phyloP scores from a whole-genome alignment of 2,113 vertebrate species.

The Eubucco bourcierii region DNA sequence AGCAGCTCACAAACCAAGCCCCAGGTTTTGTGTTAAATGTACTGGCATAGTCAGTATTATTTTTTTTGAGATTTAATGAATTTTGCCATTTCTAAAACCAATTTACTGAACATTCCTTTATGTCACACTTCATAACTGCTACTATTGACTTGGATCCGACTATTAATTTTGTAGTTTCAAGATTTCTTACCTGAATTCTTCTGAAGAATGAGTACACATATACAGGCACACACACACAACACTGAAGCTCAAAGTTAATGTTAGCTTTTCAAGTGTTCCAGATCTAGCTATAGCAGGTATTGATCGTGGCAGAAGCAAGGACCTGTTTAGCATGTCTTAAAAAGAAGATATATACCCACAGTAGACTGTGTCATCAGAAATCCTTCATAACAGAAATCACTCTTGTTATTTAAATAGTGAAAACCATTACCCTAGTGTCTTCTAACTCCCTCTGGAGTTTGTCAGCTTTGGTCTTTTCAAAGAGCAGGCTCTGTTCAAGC shows the following conservation, averaged over 20 bases:
- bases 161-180: neutral
- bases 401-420: constrained; percentile 79
- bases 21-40: neutral
- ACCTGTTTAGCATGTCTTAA: neutral
- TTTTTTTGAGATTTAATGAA: neutral
- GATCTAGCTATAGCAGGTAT: neutral
- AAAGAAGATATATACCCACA: neutral
- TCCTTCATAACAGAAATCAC: constrained; percentile 55
- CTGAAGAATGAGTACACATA: neutral
- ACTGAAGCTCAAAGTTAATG: neutral
- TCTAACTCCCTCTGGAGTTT: constrained; percentile 99
- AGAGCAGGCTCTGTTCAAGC: constrained; percentile 99
- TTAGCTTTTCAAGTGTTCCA: neutral
- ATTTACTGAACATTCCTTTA: neutral
- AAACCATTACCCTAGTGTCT: constrained; percentile 99
- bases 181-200: constrained; percentile 49
- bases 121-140: neutral
- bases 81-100: neutral
- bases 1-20: neutral
- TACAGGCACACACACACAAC: neutral
- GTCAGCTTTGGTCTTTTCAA: constrained; percentile 99
- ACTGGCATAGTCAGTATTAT: neutral
- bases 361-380: neutral
- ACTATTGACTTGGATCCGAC: neutral
- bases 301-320: neutral